A percentile compares a stretch with the other conserved stretches of the same genome.
phyloP scores from a whole-genome alignment of 2,888 invertebrate species.

The Amphipyra tragopoginis region DNA sequence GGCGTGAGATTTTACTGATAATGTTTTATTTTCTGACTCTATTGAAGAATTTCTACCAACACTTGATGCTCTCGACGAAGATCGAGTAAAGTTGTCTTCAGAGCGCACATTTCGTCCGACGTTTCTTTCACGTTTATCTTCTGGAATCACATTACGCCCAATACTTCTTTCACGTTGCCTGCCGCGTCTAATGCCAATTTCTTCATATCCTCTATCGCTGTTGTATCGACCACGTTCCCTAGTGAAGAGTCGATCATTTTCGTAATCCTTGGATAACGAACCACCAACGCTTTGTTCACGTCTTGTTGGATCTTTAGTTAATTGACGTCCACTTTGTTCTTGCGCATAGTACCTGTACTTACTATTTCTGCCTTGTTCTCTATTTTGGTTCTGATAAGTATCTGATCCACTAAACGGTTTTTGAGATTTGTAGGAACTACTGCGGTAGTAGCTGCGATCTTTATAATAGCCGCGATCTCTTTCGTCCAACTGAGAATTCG shows the following conservation, averaged over 20 bases:
- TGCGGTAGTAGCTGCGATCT: conserved; percentile 61
- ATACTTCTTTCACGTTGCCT: conserved; percentile 68
- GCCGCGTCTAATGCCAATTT: conserved; percentile 51
- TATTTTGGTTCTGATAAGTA: conserved; percentile 59
- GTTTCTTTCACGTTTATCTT: conserved; percentile 51
- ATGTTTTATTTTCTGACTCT: conserved; percentile 58
- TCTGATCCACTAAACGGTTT: conserved; percentile 60
- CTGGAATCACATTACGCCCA: conserved; percentile 48
- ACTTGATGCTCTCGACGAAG: too few species aligned
- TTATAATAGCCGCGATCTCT: conserved; percentile 67
- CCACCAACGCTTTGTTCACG: conserved; percentile 30
- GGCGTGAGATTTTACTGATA: conserved; percentile 69
- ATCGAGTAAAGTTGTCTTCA: too few species aligned
- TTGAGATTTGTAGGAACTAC: conserved; percentile 59
- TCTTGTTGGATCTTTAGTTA: conserved; percentile 41
- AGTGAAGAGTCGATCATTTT: conserved; percentile 47
- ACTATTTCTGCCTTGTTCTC: conserved; percentile 68
- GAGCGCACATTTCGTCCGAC: conserved; percentile 27
- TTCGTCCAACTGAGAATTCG: conserved; percentile 64
- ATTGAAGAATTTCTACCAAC: conserved; percentile 49
- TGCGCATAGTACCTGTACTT: conserved; percentile 54
- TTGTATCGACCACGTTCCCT: conserved; percentile 58
- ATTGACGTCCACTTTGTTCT: conserved; percentile 34
- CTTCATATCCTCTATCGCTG: conserved; percentile 60
- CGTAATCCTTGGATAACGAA: conserved; percentile 45